phyloP scores from a whole-genome alignment of 2,888 invertebrate species.

The Biston betularia region DNA sequence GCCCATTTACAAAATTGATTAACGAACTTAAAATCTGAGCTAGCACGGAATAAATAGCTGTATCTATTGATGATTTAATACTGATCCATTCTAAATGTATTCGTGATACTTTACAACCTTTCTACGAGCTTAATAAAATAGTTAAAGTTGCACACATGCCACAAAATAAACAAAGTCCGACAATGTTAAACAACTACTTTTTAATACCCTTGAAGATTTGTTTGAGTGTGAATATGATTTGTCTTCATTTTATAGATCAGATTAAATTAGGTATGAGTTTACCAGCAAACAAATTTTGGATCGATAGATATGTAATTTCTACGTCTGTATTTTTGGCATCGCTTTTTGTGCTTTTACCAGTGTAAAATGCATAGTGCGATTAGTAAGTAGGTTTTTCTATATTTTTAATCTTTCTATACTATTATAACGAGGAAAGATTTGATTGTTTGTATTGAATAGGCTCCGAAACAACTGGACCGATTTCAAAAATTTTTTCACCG shows the following conservation, averaged over 20 bases:
- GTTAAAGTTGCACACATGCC: constrained; percentile 18
- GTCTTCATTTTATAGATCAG: constrained; percentile 9
- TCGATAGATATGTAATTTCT: too few relatives aligned
- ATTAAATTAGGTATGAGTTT: constrained; percentile 4
- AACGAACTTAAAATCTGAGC: neutral
- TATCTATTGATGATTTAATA: neutral
- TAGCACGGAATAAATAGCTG: neutral
- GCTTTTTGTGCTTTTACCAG: too few relatives aligned
- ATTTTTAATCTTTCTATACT: too few relatives aligned
- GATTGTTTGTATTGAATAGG: too few relatives aligned
- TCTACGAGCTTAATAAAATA: constrained; percentile 29
- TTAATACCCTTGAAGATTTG: constrained; percentile 24
- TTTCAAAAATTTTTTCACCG: too few relatives aligned
- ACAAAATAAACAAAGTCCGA: neutral
- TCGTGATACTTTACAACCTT: constrained; percentile 22
- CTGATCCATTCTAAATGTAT: constrained; percentile 19
- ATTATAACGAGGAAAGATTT: too few relatives aligned
- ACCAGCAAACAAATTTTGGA: too few relatives aligned
- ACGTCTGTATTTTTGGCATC: too few relatives aligned
- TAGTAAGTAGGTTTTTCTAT: too few relatives aligned
- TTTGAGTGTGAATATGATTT: constrained; percentile 5
- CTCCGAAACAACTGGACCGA: too few relatives aligned
- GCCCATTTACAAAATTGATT: neutral
- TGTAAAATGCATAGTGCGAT: too few relatives aligned
- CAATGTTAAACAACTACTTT: constrained; percentile 21